These are phyloP conservation scores for Scomber colias DNA, from an alignment of 2,113 vertebrate genomes.

Conservation along the genomic window DNA sequence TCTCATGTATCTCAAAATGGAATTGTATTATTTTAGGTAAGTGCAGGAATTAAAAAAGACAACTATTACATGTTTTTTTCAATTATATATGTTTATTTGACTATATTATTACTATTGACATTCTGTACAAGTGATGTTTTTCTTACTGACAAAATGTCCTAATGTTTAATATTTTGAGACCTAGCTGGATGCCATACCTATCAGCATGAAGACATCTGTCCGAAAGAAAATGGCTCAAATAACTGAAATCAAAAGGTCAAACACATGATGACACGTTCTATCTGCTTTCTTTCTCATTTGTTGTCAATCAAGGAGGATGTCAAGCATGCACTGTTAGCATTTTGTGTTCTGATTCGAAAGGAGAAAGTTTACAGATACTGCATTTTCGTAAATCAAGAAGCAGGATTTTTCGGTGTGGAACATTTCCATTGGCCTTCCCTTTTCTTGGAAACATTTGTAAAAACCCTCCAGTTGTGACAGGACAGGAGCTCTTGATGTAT, in stretches of 20 bases:
- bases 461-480: background rate
- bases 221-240: slow-evolving; percentile 7
- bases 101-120: slow-evolving; percentile 6
- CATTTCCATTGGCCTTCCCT: background rate
- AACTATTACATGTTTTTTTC: background rate
- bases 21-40: slow-evolving; percentile 11
- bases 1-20: slow-evolving; percentile 6
- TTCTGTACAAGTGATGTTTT: slow-evolving; percentile 25
- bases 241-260: slow-evolving; percentile 11
- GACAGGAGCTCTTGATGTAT: slow-evolving; percentile 17
- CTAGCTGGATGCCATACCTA: slow-evolving; percentile 10
- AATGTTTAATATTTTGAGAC: slow-evolving; percentile 8
- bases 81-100: background rate
- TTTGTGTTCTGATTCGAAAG: slow-evolving; percentile 9
- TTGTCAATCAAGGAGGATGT: background rate
- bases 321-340: background rate
- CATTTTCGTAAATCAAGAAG: slow-evolving; percentile 5
- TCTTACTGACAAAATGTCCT: slow-evolving; percentile 18
- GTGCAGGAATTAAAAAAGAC: background rate
- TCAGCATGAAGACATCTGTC: slow-evolving; percentile 1
- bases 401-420: background rate
- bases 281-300: background rate
- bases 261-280: background rate
- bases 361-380: slow-evolving; percentile 20
- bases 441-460: slow-evolving; percentile 9